Conservation (phyloP, 37 sponge, comb jelly and placozoan genomes). For the Halichondria panicea region DNA sequence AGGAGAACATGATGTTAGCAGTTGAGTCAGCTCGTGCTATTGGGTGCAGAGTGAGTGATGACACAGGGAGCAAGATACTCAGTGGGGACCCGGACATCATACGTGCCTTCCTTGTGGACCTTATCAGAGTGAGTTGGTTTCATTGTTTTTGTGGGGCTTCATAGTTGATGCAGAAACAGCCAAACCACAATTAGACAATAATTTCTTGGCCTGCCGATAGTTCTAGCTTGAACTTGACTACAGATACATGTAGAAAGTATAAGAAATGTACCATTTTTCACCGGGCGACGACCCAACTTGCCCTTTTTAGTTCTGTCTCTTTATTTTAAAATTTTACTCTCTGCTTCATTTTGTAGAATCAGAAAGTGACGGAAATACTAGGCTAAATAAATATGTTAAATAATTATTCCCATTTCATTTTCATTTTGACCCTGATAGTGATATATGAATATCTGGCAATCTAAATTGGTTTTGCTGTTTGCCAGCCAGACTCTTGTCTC, state of each 20-base stretch:
- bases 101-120: constrained; percentile 53
- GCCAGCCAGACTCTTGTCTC: neutral
- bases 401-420: neutral
- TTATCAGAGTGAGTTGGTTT: constrained; percentile 62
- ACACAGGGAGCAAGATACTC: constrained; percentile 33
- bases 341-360: too few species aligned
- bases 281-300: too few species aligned
- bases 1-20: constrained; percentile 85
- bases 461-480: neutral
- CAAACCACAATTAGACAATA: neutral
- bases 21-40: constrained; percentile 87
- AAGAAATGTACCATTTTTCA: too few species aligned
- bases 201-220: neutral
- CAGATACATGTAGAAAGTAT: too few species aligned
- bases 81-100: constrained; percentile 28
- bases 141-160: too few species aligned
- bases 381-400: neutral
- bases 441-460: neutral
- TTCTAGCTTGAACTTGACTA: too few species aligned
- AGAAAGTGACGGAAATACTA: too few species aligned
- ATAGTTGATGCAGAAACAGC: neutral
- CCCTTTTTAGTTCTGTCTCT: too few species aligned
- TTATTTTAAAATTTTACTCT: too few species aligned
- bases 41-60: constrained; percentile 71
- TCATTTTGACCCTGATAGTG: neutral